A percentile compares a stretch with the other conserved stretches of the same genome.
Conservation (phyloP, 2,888 invertebrate species). For the Ariolimax columbianus region DNA sequence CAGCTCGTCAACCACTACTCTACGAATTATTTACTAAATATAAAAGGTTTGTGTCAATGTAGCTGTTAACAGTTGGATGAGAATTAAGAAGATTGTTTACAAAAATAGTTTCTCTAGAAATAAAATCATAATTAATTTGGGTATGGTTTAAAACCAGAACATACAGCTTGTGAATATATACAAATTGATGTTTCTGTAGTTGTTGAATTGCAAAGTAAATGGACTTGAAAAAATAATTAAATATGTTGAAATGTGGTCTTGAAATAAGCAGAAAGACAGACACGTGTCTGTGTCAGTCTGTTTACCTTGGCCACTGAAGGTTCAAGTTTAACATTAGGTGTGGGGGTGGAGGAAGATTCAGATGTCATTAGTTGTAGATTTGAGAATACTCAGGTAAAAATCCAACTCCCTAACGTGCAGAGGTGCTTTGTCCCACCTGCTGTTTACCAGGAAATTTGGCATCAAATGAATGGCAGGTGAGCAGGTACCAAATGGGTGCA, state of each 20-base stretch:
- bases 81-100: too few relatives aligned
- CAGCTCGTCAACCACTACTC: too few relatives aligned
- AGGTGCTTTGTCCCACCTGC: not conserved
- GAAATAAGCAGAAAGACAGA: not conserved
- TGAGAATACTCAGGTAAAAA: not conserved
- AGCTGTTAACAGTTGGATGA: too few relatives aligned
- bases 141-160: too few relatives aligned
- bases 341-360: not conserved
- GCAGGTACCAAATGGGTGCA: not conserved
- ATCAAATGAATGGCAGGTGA: not conserved
- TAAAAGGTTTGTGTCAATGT: too few relatives aligned
- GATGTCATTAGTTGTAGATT: not conserved
- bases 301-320: not conserved
- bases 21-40: too few relatives aligned
- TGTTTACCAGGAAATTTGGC: not conserved
- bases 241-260: not conserved
- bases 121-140: too few relatives aligned
- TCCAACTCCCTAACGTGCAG: not conserved
- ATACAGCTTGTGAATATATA: too few relatives aligned
- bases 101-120: too few relatives aligned
- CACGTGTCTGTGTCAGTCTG: not conserved
- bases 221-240: too few relatives aligned
- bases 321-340: not conserved
- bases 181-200: too few relatives aligned
- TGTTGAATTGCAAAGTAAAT: too few relatives aligned